phyloP scores from a whole-genome alignment of 2,797 vertebrate genomes.

The Eurystomus glaucurus region DNA sequence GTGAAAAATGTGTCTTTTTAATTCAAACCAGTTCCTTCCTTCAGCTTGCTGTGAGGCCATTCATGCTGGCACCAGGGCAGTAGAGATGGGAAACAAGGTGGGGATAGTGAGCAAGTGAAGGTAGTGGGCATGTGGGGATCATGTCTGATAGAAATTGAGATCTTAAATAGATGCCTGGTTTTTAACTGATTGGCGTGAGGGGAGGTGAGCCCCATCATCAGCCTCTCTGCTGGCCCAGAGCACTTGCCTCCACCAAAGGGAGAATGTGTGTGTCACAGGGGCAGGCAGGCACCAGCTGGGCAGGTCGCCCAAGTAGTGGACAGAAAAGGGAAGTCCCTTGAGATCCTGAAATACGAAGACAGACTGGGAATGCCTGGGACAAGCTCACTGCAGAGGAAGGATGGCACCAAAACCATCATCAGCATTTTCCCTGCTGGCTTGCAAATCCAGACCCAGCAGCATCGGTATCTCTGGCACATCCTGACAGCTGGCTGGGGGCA shows the following conservation, averaged over 20 bases:
- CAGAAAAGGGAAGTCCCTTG: not conserved
- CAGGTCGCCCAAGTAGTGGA: not conserved
- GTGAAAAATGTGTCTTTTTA: rapidly evolving
- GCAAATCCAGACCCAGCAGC: not conserved
- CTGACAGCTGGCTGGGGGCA: rapidly evolving
- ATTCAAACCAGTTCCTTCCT: not conserved
- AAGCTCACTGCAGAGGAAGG: not conserved
- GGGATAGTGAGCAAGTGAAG: too few species aligned
- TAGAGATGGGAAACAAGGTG: not conserved
- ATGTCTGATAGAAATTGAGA: not conserved
- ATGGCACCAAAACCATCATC: not conserved
- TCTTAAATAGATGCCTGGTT: not conserved
- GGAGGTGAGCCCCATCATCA: not conserved
- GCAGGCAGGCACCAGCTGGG: not conserved
- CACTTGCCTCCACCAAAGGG: not conserved
- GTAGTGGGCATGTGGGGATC: not conserved
- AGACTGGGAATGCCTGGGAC: not conserved
- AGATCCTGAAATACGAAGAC: not conserved
- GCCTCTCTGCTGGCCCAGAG: not conserved
- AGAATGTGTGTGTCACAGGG: rapidly evolving
- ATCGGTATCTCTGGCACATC: not conserved
- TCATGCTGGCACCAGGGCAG: rapidly evolving
- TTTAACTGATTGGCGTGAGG: not conserved
- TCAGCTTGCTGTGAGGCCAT: not conserved
- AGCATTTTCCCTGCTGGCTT: not conserved